Conservation (phyloP, 1,140 invertebrate genomes). For the Achroia grisella region DNA sequence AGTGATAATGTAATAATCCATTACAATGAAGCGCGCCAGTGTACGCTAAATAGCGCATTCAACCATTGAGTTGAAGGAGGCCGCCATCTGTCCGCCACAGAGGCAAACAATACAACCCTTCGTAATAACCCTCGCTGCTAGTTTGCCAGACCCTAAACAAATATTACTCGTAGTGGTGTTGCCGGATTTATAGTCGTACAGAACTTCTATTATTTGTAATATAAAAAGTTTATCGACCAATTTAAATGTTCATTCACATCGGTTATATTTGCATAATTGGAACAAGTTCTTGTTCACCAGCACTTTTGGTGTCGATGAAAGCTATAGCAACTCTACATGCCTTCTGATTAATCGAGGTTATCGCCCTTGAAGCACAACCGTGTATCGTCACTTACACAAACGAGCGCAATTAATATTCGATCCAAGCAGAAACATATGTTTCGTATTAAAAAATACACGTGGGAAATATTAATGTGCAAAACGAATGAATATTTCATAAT, state of each 20-base stretch:
- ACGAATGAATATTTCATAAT: slow-evolving; percentile 37
- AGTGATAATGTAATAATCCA: slow-evolving; percentile 72
- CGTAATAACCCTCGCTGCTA: slow-evolving; percentile 56
- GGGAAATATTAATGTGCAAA: slow-evolving; percentile 32
- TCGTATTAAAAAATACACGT: slow-evolving; percentile 21
- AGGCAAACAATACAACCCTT: slow-evolving; percentile 56
- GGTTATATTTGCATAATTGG: background rate
- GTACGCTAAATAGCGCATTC: slow-evolving; percentile 68
- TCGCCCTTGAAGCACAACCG: background rate
- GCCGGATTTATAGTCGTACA: slow-evolving; percentile 22
- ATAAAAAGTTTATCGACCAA: background rate
- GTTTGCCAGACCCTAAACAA: slow-evolving; percentile 62
- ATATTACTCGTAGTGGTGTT: slow-evolving; percentile 38
- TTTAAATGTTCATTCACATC: background rate
- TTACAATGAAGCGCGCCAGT: slow-evolving; percentile 64
- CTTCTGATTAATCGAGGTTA: background rate
- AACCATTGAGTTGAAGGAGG: slow-evolving; percentile 39
- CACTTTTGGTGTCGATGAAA: background rate
- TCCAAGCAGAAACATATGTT: slow-evolving; percentile 9
- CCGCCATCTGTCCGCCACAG: slow-evolving; percentile 63
- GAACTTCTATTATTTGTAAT: background rate
- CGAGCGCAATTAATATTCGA: slow-evolving; percentile 5
- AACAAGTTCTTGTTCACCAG: background rate
- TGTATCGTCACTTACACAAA: background rate
- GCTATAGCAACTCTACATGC: too few relatives aligned